Evolutionary conservation across 2,113 vertebrate genomes (phyloP).

Genomic region (Strix uralensis): DNA sequence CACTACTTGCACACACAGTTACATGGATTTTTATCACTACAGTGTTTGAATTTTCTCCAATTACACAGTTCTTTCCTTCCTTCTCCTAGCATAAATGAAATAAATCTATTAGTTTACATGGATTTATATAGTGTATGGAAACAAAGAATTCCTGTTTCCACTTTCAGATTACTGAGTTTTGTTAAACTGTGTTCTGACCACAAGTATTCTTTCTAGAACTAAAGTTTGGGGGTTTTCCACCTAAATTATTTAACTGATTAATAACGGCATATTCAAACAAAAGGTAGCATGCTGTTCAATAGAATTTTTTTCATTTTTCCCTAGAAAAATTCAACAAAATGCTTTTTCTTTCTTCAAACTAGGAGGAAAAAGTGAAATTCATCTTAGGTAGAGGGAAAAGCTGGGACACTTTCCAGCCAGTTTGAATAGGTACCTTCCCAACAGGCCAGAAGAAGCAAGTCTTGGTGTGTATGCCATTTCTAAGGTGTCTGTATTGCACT

Average conservation of each 20-base stretch:
- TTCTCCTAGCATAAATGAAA: background rate
- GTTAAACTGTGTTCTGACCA: background rate
- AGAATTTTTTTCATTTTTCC: background rate
- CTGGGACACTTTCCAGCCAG: background rate
- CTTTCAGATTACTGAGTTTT: background rate
- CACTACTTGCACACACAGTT: rapidly evolving
- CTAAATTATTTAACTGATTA: background rate
- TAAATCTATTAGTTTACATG: background rate
- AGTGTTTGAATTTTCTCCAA: background rate
- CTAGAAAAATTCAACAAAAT: background rate
- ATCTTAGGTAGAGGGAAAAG: background rate
- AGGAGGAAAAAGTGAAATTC: background rate
- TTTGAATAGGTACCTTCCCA: background rate
- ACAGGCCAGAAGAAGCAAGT: background rate
- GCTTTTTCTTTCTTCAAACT: background rate
- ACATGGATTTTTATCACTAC: background rate
- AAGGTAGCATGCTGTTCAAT: background rate
- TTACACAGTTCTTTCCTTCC: background rate
- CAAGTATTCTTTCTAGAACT: background rate
- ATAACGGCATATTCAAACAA: background rate
- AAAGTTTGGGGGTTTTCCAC: background rate
- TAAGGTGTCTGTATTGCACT: background rate
- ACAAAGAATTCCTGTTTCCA: background rate
- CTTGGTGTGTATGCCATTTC: background rate
- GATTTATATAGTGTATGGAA: background rate